phyloP scores from a whole-genome alignment of 2,113 vertebrate genomes.

The Zosterops hypoxanthus region DNA sequence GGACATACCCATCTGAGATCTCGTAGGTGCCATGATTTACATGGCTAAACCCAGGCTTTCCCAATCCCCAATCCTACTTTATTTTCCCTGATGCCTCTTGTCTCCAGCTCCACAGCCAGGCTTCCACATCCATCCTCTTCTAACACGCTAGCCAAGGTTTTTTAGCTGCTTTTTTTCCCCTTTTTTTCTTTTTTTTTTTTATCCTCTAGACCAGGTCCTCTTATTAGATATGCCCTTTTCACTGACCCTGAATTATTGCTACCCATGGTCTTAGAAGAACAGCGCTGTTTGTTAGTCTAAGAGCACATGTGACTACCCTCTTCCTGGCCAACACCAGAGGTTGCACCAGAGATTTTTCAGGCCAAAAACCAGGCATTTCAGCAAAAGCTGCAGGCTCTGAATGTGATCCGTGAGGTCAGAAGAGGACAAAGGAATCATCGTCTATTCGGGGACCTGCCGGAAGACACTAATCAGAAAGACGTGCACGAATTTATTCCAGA shows the following conservation, averaged over 20 bases:
- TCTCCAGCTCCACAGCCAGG: background rate
- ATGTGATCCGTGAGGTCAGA: background rate
- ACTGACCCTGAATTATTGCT: conserved; percentile 71
- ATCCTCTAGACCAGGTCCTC: conserved; percentile 13
- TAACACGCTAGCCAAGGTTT: background rate
- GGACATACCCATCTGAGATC: background rate
- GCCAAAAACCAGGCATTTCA: conserved; percentile 23
- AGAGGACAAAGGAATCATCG: conserved; percentile 2
- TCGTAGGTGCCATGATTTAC: background rate
- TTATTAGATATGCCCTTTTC: conserved; percentile 63
- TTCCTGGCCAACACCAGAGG: conserved; percentile 49
- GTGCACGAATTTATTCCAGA: background rate
- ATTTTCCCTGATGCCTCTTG: background rate
- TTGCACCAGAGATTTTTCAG: conserved; percentile 36
- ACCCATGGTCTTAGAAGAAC: conserved; percentile 68
- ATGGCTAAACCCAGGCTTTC: background rate
- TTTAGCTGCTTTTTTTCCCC: background rate
- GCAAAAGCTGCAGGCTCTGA: background rate
- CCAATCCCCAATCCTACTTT: background rate
- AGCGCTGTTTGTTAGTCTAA: conserved; percentile 68
- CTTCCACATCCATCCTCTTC: background rate
- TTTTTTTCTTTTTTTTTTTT: background rate
- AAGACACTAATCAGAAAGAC: conserved; percentile 20
- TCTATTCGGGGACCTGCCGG: background rate
- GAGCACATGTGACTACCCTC: conserved; percentile 60